Conservation (phyloP, 1,140 invertebrate genomes). For the Caenorhabditis brenneri region DNA sequence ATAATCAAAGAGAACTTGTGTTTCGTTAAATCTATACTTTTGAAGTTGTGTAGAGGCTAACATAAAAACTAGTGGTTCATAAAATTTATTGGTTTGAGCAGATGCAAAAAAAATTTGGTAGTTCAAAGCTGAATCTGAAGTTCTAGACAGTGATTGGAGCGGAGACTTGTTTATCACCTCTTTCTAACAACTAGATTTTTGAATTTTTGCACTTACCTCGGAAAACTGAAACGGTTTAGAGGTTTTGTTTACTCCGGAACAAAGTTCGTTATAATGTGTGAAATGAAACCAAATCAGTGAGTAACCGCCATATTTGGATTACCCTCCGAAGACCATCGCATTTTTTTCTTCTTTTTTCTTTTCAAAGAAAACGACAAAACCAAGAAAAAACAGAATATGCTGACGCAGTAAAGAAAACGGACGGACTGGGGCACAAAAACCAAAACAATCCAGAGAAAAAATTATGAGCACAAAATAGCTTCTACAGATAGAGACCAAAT, state of each 20-base stretch:
- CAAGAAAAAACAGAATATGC: not conserved
- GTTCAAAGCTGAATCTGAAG: too few species aligned
- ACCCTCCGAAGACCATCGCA: not conserved
- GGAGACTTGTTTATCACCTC: not conserved
- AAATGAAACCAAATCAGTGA: not conserved
- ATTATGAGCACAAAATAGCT: constrained; percentile 15
- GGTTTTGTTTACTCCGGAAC: not conserved
- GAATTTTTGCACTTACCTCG: not conserved
- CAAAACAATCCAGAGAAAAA: not conserved
- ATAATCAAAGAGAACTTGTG: not conserved
- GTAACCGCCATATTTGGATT: not conserved
- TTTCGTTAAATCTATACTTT: not conserved
- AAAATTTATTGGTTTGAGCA: too few species aligned
- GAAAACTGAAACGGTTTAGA: not conserved
- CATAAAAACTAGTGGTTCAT: too few species aligned
- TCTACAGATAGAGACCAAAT: too few species aligned
- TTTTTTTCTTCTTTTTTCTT: not conserved
- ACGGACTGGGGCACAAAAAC: not conserved
- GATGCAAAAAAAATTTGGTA: too few species aligned
- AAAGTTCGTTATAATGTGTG: not conserved
- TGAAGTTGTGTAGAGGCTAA: not conserved
- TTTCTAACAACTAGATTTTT: not conserved
- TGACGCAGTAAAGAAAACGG: not conserved
- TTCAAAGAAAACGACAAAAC: too few species aligned
- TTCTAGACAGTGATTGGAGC: not conserved